Percentiles rank a stretch among this genome's conserved stretches.
phyloP scores from a whole-genome alignment of 2,113 vertebrate species.

The Caranx ignobilis region DNA sequence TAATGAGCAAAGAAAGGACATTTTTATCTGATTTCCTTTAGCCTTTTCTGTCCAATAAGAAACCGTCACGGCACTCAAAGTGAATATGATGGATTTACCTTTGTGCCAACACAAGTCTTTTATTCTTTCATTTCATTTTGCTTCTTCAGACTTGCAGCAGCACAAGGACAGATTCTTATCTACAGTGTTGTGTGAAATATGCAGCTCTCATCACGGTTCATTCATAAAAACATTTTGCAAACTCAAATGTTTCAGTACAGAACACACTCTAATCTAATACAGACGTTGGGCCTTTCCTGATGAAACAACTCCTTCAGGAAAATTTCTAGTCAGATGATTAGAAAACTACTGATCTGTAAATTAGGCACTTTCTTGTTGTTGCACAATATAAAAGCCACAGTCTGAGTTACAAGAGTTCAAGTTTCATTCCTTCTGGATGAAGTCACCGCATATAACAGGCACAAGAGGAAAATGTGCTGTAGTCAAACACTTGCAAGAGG shows the following conservation, averaged over 20 bases:
- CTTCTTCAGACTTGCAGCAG: neutral
- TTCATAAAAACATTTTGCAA: neutral
- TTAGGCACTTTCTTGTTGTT: neutral
- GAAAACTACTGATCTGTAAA: neutral
- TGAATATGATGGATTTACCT: neutral
- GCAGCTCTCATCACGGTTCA: neutral
- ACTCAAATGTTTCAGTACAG: neutral
- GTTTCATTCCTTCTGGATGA: slow-evolving; percentile 54
- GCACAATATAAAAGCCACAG: slow-evolving; percentile 5
- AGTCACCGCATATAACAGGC: slow-evolving; percentile 26
- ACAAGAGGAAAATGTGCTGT: slow-evolving; percentile 21
- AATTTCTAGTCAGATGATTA: neutral
- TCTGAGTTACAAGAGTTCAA: slow-evolving; percentile 1
- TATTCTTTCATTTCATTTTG: neutral
- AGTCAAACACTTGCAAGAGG: neutral
- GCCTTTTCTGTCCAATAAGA: neutral
- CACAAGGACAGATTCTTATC: neutral
- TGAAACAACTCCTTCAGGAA: neutral
- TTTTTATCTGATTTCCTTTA: neutral
- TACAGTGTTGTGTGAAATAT: neutral
- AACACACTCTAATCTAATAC: neutral
- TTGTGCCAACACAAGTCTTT: neutral
- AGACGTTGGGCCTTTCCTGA: neutral
- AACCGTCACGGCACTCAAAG: neutral
- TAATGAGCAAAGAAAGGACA: neutral